Percentiles rank a stretch among this genome's conserved stretches.
These are phyloP conservation scores for Catharus fuscescens DNA, from an alignment of 2,113 vertebrate genomes.

Conservation along the genomic window DNA sequence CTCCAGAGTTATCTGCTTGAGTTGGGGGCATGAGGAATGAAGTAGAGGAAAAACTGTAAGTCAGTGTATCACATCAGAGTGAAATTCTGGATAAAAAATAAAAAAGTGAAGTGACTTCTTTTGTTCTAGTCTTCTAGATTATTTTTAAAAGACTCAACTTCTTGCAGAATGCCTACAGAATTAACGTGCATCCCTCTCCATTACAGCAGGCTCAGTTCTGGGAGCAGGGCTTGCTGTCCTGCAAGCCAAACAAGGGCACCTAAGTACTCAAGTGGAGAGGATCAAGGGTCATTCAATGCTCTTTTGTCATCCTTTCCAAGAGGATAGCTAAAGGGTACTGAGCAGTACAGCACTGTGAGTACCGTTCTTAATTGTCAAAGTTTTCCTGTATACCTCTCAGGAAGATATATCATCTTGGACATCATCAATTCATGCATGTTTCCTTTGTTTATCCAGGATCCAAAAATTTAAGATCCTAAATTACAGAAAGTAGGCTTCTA, in stretches of 20 bases:
- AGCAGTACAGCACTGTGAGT: neutral
- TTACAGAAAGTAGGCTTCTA: neutral
- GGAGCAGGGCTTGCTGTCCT: neutral
- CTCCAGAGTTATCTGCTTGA: neutral
- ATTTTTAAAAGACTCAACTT: neutral
- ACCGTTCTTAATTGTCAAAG: neutral
- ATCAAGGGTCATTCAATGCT: neutral
- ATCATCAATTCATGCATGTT: neutral
- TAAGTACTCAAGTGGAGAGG: neutral
- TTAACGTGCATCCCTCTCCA: rapidly evolving
- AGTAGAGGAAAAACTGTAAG: neutral
- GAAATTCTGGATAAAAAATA: neutral
- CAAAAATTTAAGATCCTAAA: neutral
- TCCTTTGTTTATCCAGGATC: neutral
- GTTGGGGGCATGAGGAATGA: neutral
- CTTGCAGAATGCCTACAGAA: neutral
- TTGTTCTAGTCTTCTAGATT: neutral
- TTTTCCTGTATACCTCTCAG: neutral
- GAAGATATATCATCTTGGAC: neutral
- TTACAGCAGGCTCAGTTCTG: neutral
- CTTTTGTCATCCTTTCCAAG: neutral
- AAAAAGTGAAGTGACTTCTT: neutral
- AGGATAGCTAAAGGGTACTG: neutral
- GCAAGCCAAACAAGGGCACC: neutral
- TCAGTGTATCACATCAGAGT: neutral